Percentiles rank a stretch among this genome's conserved stretches.
Conservation (phyloP, 2,888 invertebrate species). For the Cryptus viduatorius region DNA sequence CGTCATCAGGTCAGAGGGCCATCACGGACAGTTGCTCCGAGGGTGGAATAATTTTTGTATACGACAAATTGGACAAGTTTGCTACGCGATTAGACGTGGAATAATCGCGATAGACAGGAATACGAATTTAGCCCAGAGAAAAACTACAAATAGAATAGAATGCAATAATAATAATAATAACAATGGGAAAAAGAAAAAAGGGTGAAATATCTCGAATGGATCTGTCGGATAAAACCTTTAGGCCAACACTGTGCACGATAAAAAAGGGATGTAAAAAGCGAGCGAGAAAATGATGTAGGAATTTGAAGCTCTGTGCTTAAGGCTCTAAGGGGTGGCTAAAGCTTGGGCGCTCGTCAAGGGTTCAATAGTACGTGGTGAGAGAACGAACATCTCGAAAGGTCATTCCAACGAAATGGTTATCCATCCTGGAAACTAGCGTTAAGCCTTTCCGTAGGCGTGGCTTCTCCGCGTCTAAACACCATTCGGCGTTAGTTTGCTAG, state of each 20-base stretch:
- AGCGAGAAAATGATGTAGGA: conserved; percentile 51
- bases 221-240: conserved; percentile 6
- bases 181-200: neutral
- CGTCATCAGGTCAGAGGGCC: conserved; percentile 31
- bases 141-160: neutral
- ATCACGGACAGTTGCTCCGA: conserved; percentile 40
- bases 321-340: conserved; percentile 23
- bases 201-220: neutral
- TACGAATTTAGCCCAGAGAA: neutral
- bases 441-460: conserved; percentile 6
- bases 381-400: conserved; percentile 47
- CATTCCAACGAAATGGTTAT: conserved; percentile 23
- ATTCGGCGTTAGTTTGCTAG: neutral
- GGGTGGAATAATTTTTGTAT: conserved; percentile 48
- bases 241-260: neutral
- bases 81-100: conserved; percentile 30
- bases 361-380: conserved; percentile 54
- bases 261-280: conserved; percentile 20
- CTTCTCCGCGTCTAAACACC: neutral
- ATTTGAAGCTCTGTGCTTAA: conserved; percentile 42
- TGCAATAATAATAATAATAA: too few species aligned
- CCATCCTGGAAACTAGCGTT: conserved; percentile 3
- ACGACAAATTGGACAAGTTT: conserved; percentile 42
- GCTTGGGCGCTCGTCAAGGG: conserved; percentile 3
- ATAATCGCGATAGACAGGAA: conserved; percentile 5